A percentile compares a stretch with the other conserved stretches of the same genome.
Evolutionary conservation across 2,888 invertebrate species (phyloP).

Genomic region (Agrotis clavis): DNA sequence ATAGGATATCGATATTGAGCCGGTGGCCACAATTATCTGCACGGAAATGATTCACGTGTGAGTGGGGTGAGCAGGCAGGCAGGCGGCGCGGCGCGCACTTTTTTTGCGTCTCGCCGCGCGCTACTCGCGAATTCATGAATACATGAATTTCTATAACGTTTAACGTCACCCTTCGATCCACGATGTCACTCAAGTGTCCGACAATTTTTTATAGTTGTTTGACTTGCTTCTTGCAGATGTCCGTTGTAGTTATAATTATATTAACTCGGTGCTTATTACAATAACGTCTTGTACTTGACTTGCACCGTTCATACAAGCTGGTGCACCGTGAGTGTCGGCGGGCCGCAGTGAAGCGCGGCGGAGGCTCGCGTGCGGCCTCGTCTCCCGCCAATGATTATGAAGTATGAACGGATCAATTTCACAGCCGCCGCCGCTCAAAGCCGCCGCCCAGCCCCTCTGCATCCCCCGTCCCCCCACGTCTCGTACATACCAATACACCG

Average conservation of each 20-base stretch:
- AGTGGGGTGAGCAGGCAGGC: constrained; percentile 8
- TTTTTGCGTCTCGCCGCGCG: constrained; percentile 63
- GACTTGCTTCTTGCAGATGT: constrained; percentile 9
- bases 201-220: constrained; percentile 16
- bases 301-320: background rate
- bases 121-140: constrained; percentile 61
- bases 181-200: constrained; percentile 50
- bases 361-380: constrained; percentile 62
- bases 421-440: constrained; percentile 78
- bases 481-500: constrained; percentile 56
- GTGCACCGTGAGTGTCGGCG: background rate
- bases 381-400: constrained; percentile 81
- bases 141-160: constrained; percentile 66
- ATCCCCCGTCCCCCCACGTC: constrained; percentile 45
- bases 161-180: constrained; percentile 60
- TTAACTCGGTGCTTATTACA: constrained; percentile 6
- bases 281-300: background rate
- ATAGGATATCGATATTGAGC: constrained; percentile 32
- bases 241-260: constrained; percentile 19
- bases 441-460: constrained; percentile 65
- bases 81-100: constrained; percentile 50
- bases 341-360: constrained; percentile 53
- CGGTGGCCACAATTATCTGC: constrained; percentile 28
- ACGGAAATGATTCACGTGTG: constrained; percentile 14
- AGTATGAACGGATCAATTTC: constrained; percentile 85